Evolutionary conservation across 2,113 vertebrate genomes (phyloP), one percentile per base, ranked within the genome.

Genomic region (Taxidea taxus): DNA sequence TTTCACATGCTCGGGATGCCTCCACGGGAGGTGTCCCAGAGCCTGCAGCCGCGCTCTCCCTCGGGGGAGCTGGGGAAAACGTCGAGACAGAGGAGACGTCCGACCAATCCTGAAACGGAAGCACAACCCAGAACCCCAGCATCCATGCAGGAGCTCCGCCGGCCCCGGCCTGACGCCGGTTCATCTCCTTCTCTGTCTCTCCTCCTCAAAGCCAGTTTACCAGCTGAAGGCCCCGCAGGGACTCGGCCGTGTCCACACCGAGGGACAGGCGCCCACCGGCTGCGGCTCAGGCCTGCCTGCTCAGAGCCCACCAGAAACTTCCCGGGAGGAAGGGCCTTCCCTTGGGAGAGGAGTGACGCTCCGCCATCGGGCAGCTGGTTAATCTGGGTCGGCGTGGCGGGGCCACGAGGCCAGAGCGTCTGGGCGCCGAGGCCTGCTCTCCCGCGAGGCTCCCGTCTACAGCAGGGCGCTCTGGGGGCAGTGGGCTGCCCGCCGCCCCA

Each of bases 41-140:
- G 16, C 34, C 64, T 9, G 31, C 64, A 68, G 64, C 13, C 34
- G 6, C 27, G 12, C 18, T 12, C 34, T n/a, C 64, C 6, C 16
- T 68, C 34, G 20, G 64, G 64, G 66, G 34, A 5, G 66, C 8
- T 21, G n/a, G n/a, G 66, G 66, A 70, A 37, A 70, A n/a, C 13
- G 13, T 14, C 62, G 6, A 5, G 2, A 31, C 27, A 15, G 60
- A 29, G 62, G 29, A 64, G 29, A 37, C 18, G 6, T 37, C 18
- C 1, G 7, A 37, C 34, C 7, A 10, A 16, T 37, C n/a, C n/a
- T 18, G 7, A 37, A 37, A 37, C 18, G 37, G 34, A 18, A 70
- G 18, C 16, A 8, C 16, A 0, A 0, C 16, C 15, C 16, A n/a
- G 66, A n/a, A 37, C 34, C 34, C 18, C 34, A 5, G n/a, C 16